Evolutionary conservation across 2,113 vertebrate species (phyloP).

Genomic region (Anser brachyrhynchus): DNA sequence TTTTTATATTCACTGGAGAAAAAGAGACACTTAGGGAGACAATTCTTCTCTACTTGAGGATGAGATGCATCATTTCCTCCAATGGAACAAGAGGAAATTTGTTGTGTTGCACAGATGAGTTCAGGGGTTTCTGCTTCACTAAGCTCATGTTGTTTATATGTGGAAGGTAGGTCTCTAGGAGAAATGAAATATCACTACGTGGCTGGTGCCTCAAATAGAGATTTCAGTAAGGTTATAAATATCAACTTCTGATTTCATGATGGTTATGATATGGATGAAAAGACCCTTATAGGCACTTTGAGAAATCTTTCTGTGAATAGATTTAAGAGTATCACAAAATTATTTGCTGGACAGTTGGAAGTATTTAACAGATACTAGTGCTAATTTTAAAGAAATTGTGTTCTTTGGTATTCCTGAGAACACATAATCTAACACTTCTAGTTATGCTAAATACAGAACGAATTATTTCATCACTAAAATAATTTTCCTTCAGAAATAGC

Average conservation of each 20-base stretch:
- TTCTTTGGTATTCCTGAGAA: background rate
- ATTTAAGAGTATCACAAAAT: background rate
- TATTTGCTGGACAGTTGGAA: background rate
- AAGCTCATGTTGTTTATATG: background rate
- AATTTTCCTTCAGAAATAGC: background rate
- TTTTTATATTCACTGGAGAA: background rate
- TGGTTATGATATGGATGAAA: background rate
- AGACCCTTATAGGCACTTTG: background rate
- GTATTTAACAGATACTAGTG: background rate
- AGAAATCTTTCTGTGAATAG: background rate
- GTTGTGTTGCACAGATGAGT: background rate
- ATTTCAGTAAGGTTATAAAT: background rate
- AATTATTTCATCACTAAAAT: background rate
- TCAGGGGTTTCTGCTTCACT: background rate
- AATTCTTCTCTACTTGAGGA: background rate
- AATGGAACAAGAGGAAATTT: background rate
- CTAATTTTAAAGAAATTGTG: background rate
- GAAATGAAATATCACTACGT: background rate
- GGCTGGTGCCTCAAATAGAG: background rate
- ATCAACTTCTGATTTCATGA: background rate
- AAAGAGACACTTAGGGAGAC: background rate
- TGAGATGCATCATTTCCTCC: background rate
- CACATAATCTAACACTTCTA: background rate
- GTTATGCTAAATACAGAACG: background rate
- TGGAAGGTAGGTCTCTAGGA: background rate